Evolutionary conservation across 2,888 invertebrate genomes (phyloP).

Genomic region (Rosalia funebris): DNA sequence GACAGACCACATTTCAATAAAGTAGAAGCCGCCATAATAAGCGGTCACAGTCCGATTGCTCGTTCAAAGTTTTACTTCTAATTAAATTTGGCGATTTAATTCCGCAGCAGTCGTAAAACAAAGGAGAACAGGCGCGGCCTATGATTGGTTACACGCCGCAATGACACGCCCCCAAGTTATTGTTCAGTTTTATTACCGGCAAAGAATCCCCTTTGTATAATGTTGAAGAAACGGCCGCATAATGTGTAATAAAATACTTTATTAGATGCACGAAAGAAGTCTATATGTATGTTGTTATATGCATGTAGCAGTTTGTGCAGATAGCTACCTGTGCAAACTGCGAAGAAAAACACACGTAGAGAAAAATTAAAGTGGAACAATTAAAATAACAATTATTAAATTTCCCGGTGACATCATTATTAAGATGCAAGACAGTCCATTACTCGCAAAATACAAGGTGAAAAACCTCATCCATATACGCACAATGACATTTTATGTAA

Average conservation of each 20-base stretch:
- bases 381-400: no score
- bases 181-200: conserved; percentile 55
- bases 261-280: not conserved
- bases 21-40: conserved; percentile 23
- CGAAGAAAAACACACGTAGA: no score
- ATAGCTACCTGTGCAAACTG: no score
- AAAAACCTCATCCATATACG: no score
- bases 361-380: no score
- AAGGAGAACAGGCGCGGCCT: conserved; percentile 53
- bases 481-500: no score
- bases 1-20: conserved; percentile 8
- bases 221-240: conserved; percentile 4
- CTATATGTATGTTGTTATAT: no score
- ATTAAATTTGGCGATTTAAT: conserved; percentile 63
- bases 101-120: conserved; percentile 60
- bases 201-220: conserved; percentile 36
- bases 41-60: conserved; percentile 47
- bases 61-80: conserved; percentile 55
- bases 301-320: no score
- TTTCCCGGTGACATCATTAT: no score
- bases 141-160: conserved; percentile 54
- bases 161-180: conserved; percentile 55
- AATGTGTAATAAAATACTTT: conserved; percentile 2
- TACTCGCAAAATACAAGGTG: no score
- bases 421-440: no score